These are phyloP conservation scores for Steinernema scapterisci DNA, from an alignment of 2,888 invertebrate species.

Conservation along the genomic window DNA sequence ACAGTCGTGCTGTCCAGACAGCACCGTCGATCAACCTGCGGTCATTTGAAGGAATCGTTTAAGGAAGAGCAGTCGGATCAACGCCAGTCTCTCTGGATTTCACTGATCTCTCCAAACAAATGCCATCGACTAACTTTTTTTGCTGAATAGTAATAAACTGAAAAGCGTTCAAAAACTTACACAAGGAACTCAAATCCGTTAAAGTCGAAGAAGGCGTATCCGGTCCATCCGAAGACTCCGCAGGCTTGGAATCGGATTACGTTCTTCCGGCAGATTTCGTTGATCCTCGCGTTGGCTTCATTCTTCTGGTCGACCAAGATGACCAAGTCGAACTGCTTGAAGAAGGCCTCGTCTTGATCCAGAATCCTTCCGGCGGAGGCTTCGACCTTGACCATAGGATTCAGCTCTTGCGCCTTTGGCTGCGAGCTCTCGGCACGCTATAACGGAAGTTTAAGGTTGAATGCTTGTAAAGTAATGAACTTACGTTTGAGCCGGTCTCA, in stretches of 20 bases:
- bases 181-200: constrained; percentile 77
- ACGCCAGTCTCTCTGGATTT: no score
- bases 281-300: constrained; percentile 67
- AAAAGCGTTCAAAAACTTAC: no score
- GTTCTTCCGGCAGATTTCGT: constrained; percentile 53
- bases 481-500: constrained; percentile 69
- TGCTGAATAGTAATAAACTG: no score
- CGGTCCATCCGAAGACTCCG: constrained; percentile 85
- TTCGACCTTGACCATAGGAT: constrained; percentile 87
- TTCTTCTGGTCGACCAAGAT: constrained; percentile 79
- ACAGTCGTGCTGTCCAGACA: no score
- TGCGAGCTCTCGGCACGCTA: constrained; percentile 75
- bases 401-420: constrained; percentile 80
- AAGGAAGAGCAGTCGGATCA: no score
- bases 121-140: no score
- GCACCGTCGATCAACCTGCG: no score
- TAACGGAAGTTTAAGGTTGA: constrained; percentile 50
- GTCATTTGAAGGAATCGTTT: no score
- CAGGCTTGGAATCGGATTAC: constrained; percentile 79
- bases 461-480: not conserved
- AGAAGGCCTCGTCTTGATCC: constrained; percentile 75
- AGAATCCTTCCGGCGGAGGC: constrained; percentile 59
- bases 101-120: no score
- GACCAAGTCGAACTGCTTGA: constrained; percentile 80
- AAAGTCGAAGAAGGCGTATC: constrained; percentile 87